These are phyloP conservation scores for Aricia artaxerxes DNA, from an alignment of 2,888 invertebrate genomes.

Conservation along the genomic window DNA sequence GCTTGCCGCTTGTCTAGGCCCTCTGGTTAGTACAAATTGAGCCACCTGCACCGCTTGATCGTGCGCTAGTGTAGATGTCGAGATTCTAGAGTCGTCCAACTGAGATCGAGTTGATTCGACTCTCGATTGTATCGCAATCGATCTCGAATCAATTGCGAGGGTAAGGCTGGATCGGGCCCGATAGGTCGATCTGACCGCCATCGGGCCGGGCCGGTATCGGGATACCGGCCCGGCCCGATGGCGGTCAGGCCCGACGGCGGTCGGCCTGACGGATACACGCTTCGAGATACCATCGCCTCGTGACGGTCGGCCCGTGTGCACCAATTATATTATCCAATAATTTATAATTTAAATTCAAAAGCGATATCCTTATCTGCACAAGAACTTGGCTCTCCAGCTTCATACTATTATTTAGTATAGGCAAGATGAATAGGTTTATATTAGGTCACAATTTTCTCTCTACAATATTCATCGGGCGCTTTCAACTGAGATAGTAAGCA, in stretches of 20 bases:
- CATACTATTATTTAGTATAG: neutral
- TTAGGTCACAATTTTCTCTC: neutral
- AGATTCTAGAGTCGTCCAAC: no score
- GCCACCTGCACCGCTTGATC: no score
- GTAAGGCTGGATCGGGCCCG: conserved; percentile 44
- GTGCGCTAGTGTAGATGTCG: no score
- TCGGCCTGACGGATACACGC: conserved; percentile 76
- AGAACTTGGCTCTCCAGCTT: neutral
- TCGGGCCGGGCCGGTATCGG: no score
- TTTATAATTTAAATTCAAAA: conserved; percentile 57
- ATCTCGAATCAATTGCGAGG: no score
- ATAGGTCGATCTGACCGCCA: conserved; percentile 47
- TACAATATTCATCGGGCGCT: neutral
- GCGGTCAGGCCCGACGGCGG: conserved; percentile 46
- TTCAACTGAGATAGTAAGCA: neutral
- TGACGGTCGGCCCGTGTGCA: conserved; percentile 69
- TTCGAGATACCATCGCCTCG: conserved; percentile 72
- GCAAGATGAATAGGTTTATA: neutral
- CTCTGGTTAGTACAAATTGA: no score
- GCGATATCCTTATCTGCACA: conserved; percentile 15
- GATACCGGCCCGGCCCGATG: conserved; percentile 54
- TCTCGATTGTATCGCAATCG: no score
- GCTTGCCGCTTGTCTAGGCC: no score
- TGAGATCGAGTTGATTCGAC: no score
- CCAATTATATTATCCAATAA: conserved; percentile 78